A percentile compares a stretch with the other conserved stretches of the same genome.
Evolutionary conservation across 2,113 vertebrate genomes (phyloP).

Genomic region (Antigone vipio): DNA sequence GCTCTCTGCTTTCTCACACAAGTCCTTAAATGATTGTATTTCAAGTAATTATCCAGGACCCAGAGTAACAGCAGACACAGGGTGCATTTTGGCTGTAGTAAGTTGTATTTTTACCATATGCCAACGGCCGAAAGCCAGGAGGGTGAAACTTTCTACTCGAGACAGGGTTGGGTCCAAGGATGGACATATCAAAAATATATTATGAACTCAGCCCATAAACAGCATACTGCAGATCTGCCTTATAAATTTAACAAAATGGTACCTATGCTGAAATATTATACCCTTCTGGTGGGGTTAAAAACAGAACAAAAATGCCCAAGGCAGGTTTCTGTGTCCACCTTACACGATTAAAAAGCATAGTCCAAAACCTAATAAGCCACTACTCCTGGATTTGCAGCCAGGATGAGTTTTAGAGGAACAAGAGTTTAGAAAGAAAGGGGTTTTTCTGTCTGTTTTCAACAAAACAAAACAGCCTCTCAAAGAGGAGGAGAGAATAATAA

Average conservation of each 20-base stretch:
- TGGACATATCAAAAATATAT: background rate
- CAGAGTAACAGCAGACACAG: background rate
- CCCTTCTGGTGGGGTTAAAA: background rate
- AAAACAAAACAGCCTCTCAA: background rate
- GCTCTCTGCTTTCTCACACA: background rate
- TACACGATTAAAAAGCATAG: rapidly evolving
- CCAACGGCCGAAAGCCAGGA: background rate
- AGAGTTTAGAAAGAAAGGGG: background rate
- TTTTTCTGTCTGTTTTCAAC: background rate
- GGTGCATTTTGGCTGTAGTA: background rate
- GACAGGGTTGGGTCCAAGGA: background rate
- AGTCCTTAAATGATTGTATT: background rate
- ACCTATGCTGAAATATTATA: background rate
- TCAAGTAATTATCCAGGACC: background rate
- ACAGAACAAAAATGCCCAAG: background rate
- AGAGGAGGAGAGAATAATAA: background rate
- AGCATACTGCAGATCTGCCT: background rate
- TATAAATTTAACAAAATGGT: background rate
- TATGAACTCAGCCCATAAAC: background rate
- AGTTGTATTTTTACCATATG: background rate
- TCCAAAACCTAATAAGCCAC: background rate
- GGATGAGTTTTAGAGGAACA: background rate
- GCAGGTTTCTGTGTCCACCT: background rate
- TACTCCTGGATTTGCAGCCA: background rate
- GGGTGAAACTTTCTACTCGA: background rate